Evolutionary conservation across 35 echinoderm and acorn worm species (phyloP).

Genomic region (Stichopus chloronotus): DNA sequence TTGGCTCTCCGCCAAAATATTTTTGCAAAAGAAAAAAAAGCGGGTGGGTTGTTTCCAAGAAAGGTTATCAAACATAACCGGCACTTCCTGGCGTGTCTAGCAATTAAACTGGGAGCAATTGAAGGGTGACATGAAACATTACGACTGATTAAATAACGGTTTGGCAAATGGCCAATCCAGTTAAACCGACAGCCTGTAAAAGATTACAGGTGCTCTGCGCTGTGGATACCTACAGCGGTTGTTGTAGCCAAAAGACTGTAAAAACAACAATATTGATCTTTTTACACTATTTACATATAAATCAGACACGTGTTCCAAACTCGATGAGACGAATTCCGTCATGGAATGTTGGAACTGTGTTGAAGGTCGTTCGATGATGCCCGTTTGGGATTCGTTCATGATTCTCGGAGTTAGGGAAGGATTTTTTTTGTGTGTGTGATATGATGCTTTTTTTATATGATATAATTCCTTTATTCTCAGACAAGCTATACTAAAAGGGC

Average conservation of each 20-base stretch:
- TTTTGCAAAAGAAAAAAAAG: not conserved
- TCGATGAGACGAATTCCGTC: too few relatives aligned
- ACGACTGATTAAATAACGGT: not conserved
- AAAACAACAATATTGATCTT: not conserved
- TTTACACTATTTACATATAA: too few relatives aligned
- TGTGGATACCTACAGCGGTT: not conserved
- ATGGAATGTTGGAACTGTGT: too few relatives aligned
- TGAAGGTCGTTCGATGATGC: too few relatives aligned
- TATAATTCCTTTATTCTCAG: too few relatives aligned
- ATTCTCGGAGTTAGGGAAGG: too few relatives aligned
- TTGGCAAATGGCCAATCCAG: not conserved
- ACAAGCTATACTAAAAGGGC: too few relatives aligned
- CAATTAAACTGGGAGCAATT: not conserved
- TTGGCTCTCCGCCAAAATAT: slow-evolving; percentile 24
- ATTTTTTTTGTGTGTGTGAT: too few relatives aligned
- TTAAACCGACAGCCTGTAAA: not conserved
- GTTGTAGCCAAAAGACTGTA: not conserved
- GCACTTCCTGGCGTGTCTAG: not conserved
- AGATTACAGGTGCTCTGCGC: not conserved
- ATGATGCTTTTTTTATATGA: too few relatives aligned
- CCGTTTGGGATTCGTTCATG: too few relatives aligned
- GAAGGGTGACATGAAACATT: not conserved
- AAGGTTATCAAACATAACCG: not conserved
- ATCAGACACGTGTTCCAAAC: too few relatives aligned
- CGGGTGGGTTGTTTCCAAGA: not conserved